Conservation (phyloP, 2,113 vertebrate genomes). For the Hypomesus transpacificus region DNA sequence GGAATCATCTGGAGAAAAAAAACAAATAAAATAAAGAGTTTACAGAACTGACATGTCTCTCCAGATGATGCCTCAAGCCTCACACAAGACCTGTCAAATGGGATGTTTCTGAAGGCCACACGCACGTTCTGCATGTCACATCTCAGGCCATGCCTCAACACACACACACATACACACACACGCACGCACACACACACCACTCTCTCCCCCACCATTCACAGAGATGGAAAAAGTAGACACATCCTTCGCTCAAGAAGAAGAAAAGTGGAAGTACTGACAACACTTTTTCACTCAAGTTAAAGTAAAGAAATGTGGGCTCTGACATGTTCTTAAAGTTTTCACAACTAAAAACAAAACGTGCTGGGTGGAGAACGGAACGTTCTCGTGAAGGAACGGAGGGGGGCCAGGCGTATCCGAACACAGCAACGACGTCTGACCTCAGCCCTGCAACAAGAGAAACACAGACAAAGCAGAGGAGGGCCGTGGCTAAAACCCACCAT, state of each 20-base stretch:
- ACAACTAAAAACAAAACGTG: no score
- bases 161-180: slow-evolving; percentile 42
- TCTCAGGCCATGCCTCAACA: neutral
- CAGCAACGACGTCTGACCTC: neutral
- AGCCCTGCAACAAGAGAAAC: neutral
- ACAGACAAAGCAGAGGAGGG: neutral
- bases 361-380: no score
- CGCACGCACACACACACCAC: neutral
- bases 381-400: no score
- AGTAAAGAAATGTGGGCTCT: no score
- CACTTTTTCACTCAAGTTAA: no score
- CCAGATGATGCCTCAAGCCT: neutral
- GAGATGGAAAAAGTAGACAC: no score
- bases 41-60: neutral
- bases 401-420: no score
- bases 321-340: neutral
- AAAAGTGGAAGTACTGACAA: no score
- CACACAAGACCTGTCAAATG: no score
- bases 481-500: slow-evolving; percentile 72
- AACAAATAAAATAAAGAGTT: neutral
- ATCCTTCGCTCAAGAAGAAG: no score
- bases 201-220: neutral
- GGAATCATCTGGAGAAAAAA: slow-evolving; percentile 80
- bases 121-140: neutral
- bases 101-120: neutral